Evolutionary conservation across 2,888 invertebrate species (phyloP).

Genomic region (Callimorpha dominula): DNA sequence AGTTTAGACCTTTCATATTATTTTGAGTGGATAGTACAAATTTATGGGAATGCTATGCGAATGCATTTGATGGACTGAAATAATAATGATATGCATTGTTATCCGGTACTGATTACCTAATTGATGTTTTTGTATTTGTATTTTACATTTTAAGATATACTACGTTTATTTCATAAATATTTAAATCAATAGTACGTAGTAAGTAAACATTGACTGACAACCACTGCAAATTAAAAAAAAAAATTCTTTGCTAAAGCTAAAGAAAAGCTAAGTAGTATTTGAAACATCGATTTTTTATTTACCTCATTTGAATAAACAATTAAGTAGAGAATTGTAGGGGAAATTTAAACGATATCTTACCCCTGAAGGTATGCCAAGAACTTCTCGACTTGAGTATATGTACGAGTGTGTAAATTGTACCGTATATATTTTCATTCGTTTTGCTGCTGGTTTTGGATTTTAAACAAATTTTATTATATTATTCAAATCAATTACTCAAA

Average conservation of each 20-base stretch:
- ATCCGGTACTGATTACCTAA: too few relatives aligned
- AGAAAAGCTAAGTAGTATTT: background rate
- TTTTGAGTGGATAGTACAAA: background rate
- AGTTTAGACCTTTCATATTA: background rate
- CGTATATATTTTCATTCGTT: background rate
- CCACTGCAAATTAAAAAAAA: too few relatives aligned
- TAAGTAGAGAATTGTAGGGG: slow-evolving; percentile 15
- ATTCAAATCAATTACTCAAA: too few relatives aligned
- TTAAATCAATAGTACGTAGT: background rate
- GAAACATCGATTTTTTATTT: too few relatives aligned
- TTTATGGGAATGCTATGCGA: background rate
- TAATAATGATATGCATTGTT: background rate
- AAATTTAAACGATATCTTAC: slow-evolving; percentile 34
- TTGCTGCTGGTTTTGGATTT: background rate
- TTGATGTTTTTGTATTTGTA: too few relatives aligned
- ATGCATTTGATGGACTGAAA: background rate
- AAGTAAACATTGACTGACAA: background rate
- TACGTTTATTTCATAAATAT: background rate
- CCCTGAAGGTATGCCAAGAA: slow-evolving; percentile 21
- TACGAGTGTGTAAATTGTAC: background rate
- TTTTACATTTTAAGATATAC: too few relatives aligned
- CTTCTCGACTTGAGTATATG: background rate
- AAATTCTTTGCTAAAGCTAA: too few relatives aligned
- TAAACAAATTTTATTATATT: background rate
- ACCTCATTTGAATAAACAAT: background rate